Evolutionary conservation across 2,797 vertebrate species (phyloP).

Genomic region (Mus spretus): DNA sequence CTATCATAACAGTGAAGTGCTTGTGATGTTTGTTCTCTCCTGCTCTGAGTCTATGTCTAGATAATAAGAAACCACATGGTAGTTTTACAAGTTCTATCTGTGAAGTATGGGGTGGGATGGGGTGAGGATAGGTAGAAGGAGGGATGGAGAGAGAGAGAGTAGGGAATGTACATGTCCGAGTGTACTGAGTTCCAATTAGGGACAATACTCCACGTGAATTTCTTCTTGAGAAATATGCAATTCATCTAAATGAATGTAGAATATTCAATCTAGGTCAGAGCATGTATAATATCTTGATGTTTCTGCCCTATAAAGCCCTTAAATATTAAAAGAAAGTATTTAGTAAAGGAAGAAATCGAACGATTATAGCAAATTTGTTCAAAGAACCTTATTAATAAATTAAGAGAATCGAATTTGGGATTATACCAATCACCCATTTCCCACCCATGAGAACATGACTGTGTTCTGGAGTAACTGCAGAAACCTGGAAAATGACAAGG

Average conservation of each 20-base stretch:
- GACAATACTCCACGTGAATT: neutral
- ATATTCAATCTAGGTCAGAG: neutral
- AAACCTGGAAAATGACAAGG: neutral
- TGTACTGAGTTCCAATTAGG: neutral
- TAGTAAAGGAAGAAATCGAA: neutral
- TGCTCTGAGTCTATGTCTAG: neutral
- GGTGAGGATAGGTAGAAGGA: neutral
- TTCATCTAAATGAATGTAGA: neutral
- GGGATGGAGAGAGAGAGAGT: neutral
- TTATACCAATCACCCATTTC: neutral
- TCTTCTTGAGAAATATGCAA: conserved; percentile 36
- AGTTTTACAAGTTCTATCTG: neutral
- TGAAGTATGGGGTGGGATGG: neutral
- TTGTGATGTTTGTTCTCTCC: neutral
- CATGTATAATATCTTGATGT: neutral
- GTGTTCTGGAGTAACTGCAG: neutral
- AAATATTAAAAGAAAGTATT: conserved; percentile 26
- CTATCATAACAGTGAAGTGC: neutral
- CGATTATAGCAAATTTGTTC: neutral
- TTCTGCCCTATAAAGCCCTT: neutral
- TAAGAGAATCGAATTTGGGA: conserved; percentile 17
- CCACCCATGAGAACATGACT: neutral
- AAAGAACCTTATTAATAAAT: neutral
- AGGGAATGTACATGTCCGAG: neutral
- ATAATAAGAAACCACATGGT: neutral